These are phyloP conservation scores for Sparus aurata DNA, from an alignment of 2,797 vertebrate genomes.

Conservation along the genomic window DNA sequence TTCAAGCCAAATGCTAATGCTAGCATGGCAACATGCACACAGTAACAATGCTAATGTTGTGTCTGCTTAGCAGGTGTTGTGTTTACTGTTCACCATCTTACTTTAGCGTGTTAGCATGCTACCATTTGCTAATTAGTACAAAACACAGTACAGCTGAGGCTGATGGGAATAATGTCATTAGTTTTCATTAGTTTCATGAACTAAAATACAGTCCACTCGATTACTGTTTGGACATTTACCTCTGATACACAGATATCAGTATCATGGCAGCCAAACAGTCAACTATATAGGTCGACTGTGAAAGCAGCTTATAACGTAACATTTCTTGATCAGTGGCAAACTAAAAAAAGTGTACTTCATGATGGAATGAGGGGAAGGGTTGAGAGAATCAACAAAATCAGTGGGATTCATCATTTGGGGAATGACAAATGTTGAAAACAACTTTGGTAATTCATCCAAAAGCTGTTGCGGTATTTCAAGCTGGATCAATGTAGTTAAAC, in stretches of 20 bases:
- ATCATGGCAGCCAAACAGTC: neutral
- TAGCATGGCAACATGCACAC: neutral
- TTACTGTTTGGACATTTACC: neutral
- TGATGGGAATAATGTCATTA: neutral
- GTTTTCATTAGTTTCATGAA: neutral
- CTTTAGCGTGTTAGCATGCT: neutral
- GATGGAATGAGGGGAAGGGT: neutral
- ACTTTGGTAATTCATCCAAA: neutral
- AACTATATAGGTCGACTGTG: too few relatives aligned
- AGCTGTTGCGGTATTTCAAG: neutral
- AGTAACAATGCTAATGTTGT: neutral
- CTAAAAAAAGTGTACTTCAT: neutral
- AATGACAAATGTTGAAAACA: neutral
- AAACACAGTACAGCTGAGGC: neutral
- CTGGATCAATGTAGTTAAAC: neutral
- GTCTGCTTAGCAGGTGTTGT: neutral
- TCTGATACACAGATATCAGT: neutral
- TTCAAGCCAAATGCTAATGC: neutral
- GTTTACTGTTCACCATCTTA: neutral
- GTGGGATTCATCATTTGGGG: neutral
- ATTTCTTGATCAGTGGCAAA: too few relatives aligned
- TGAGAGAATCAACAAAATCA: neutral
- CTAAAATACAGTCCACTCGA: neutral
- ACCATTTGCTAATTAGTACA: neutral
- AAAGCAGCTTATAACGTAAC: too few relatives aligned